These are phyloP conservation scores for Campylorhamphus procurvoides DNA, from an alignment of 2,113 vertebrate genomes.

Conservation along the genomic window DNA sequence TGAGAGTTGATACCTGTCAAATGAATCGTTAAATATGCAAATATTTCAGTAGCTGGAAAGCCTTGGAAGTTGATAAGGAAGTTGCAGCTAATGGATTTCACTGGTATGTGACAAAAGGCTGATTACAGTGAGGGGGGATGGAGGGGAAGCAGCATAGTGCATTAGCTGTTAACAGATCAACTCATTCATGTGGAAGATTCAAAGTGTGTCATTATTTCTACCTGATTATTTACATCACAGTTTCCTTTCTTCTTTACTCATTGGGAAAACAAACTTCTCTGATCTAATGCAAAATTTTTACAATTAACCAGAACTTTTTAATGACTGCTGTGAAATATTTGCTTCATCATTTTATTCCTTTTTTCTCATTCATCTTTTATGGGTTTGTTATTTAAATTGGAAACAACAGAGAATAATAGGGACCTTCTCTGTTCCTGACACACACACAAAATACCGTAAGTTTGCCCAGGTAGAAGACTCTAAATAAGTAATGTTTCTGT, in stretches of 20 bases:
- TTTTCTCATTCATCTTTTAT: background rate
- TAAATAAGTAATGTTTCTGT: background rate
- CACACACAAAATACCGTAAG: background rate
- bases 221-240: background rate
- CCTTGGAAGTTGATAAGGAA: conserved; percentile 40
- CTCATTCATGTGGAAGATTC: conserved; percentile 59
- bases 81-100: conserved; percentile 74
- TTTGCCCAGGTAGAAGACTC: background rate
- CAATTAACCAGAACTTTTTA: background rate
- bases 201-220: conserved; percentile 60
- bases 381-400: background rate
- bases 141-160: background rate
- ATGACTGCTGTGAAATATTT: background rate
- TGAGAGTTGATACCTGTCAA: conserved; percentile 54
- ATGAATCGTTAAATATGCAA: conserved; percentile 73
- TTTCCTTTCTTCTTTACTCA: background rate
- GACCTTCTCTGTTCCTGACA: background rate
- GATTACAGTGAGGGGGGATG: background rate
- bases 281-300: background rate
- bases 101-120: conserved; percentile 73
- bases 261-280: background rate
- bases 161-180: conserved; percentile 65
- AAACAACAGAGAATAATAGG: background rate
- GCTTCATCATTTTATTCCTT: background rate
- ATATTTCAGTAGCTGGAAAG: conserved; percentile 66